Base-by-base conservation (phyloP, 2,888 invertebrate species). In the Stenchaetothrips biformis region DNA sequence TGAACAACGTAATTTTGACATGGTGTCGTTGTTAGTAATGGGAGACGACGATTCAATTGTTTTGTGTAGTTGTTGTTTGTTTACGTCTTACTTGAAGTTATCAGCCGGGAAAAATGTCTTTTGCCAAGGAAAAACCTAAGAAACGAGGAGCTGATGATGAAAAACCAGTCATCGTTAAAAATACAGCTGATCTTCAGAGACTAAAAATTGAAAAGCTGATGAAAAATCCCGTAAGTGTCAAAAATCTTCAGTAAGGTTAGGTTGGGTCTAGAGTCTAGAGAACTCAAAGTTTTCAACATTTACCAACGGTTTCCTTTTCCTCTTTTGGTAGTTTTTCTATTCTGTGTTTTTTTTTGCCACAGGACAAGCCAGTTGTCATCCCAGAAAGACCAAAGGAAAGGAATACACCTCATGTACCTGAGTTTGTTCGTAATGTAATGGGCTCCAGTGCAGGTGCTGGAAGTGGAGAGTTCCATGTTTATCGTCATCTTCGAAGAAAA, bases 381-480 rank as follows among this genome's bases (percentile, higher is more conserved):
- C 98, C 98, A 4, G 95, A 95, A 82, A 89, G 91, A 80, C 92
- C 93, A 0, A 94, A 92, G 86, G 92, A 93, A 81, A 93, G 94
- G 85, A 90, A 90, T 83, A 91, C 94, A 79, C 93, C 96, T 6
- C 89, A 92, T 77, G 93, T 96, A 16, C 95, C 96, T 7, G 97
- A 97, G 86, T 99, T 99, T 88, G 97, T 99, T 8, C 90, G 98
- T 81, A 99, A 99, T 91, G 98, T 99, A 3, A 99, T 99, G 97
- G 99, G 99, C n/a, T 99, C 98, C 0, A 97, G 98, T 89, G 99
- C 99, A 48, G 99, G 99, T 25, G 99, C 99, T 53, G 99, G 99
- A 1, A 98, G 98, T 82, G 99, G 99, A 11, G 99, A 99, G 87
- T 99, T 99, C 88, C 99, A 99, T 87, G 98, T 99, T 0, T 99